Evolutionary conservation across 2,113 vertebrate species (phyloP).

Genomic region (Cyphomyrus plagiostoma): DNA sequence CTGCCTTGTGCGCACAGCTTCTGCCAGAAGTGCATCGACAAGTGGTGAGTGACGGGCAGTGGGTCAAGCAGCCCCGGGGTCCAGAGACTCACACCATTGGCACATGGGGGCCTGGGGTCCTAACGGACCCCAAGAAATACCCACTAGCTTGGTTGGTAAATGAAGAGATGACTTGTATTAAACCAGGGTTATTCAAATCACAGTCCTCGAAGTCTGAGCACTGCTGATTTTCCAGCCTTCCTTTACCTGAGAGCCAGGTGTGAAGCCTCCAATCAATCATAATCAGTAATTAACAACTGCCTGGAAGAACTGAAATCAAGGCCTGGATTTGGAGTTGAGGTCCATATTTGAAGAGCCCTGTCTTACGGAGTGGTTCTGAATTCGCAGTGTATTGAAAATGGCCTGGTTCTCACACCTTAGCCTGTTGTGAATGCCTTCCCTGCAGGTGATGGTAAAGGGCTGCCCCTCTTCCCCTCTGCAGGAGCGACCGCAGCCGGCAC

Average conservation of each 20-base stretch:
- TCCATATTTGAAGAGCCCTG: background rate
- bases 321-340: background rate
- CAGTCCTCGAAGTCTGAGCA: background rate
- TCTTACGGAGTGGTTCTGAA: background rate
- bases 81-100: background rate
- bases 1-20: slow-evolving; percentile 94
- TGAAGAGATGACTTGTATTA: background rate
- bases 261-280: background rate
- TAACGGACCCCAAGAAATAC: background rate
- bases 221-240: background rate
- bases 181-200: background rate
- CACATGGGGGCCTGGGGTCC: background rate
- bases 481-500: slow-evolving; percentile 89
- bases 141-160: background rate
- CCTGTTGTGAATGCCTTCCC: background rate
- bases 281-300: background rate
- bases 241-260: background rate
- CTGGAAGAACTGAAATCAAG: background rate
- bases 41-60: slow-evolving; percentile 67
- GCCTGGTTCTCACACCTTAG: background rate
- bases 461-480: slow-evolving; percentile 40
- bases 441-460: background rate
- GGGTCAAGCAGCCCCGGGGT: background rate
- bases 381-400: background rate
- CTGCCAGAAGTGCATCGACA: slow-evolving; percentile 98